Percentiles rank a stretch among this genome's conserved stretches.
These are phyloP conservation scores for Sarcoramphus papa DNA, from an alignment of 2,797 vertebrate genomes.

Conservation along the genomic window DNA sequence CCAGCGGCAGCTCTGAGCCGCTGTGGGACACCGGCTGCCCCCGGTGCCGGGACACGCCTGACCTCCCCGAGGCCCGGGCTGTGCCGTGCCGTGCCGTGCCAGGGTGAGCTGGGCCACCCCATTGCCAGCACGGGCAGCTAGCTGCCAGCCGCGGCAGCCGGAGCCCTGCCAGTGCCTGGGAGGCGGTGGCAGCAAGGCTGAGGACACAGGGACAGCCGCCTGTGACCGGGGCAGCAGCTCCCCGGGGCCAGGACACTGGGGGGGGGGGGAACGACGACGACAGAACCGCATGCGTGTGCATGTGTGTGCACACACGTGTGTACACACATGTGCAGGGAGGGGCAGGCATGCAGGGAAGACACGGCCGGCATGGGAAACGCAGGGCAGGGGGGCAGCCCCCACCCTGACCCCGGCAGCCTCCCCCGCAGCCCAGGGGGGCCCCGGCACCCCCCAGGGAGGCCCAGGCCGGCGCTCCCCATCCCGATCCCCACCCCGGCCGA, in stretches of 20 bases:
- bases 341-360: neutral
- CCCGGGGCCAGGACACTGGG: neutral
- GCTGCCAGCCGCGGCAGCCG: neutral
- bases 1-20: neutral
- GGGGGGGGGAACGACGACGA: fast-evolving
- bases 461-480: neutral
- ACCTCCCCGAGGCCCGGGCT: neutral
- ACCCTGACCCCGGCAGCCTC: neutral
- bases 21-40: neutral
- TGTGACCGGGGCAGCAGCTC: neutral
- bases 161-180: neutral
- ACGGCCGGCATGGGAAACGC: fast-evolving
- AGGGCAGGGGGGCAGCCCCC: neutral
- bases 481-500: neutral
- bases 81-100: neutral
- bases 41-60: neutral
- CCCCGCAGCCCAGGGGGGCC: neutral
- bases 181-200: neutral
- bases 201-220: neutral
- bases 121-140: neutral
- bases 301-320: fast-evolving
- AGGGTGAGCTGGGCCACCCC: neutral
- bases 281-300: fast-evolving
- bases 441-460: neutral
- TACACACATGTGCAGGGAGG: neutral